A percentile compares a stretch with the other conserved stretches of the same genome.
phyloP scores from a whole-genome alignment of 2,888 invertebrate genomes.

The Nymphalis urticae region DNA sequence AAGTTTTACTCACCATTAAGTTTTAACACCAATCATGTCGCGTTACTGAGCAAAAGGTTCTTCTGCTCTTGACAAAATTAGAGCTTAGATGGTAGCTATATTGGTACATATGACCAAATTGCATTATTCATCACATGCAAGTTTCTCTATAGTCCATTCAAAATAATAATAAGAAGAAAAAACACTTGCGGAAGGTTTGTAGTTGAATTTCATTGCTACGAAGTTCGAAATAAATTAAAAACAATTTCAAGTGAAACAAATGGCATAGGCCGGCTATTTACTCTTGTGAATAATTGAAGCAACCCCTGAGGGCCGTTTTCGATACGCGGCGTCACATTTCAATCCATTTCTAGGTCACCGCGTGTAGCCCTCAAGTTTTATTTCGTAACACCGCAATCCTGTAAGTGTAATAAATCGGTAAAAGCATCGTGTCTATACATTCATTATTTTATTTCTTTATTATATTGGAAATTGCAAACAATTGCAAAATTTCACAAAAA shows the following conservation, averaged over 20 bases:
- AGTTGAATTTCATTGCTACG: not conserved
- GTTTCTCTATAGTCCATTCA: no score
- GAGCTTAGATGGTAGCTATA: no score
- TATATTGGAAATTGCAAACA: no score
- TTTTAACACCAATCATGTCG: no score
- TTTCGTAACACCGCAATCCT: not conserved
- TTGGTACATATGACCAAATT: no score
- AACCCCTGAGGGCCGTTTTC: slow-evolving; percentile 24
- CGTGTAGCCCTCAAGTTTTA: slow-evolving; percentile 10
- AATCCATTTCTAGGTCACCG: slow-evolving; percentile 23
- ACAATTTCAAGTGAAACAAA: slow-evolving; percentile 28
- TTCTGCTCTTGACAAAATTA: no score
- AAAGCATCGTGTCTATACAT: not conserved
- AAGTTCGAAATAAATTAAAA: slow-evolving; percentile 41
- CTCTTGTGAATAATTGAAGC: slow-evolving; percentile 37
- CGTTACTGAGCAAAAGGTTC: no score
- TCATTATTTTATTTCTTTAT: not conserved
- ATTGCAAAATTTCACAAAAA: no score
- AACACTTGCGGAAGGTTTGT: not conserved
- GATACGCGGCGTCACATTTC: slow-evolving; percentile 26
- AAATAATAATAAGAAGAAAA: no score
- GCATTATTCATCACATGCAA: no score
- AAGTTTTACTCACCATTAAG: no score
- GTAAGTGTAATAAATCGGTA: slow-evolving; percentile 1
- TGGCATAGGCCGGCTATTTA: slow-evolving; percentile 34